Evolutionary conservation across 2,888 invertebrate species (phyloP).

Genomic region (Meliscaeva auricollis): DNA sequence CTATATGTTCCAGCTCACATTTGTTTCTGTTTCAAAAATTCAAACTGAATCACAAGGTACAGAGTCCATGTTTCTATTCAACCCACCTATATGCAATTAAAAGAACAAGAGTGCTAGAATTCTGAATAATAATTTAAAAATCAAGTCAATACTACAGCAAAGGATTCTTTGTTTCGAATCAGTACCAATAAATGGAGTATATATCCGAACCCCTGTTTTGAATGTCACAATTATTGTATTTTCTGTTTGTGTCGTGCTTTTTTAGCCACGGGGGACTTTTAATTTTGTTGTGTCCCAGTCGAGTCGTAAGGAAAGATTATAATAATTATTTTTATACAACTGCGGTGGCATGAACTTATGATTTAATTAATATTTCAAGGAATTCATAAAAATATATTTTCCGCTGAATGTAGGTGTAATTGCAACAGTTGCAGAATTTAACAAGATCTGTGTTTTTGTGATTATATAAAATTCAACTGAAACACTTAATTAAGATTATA

Average conservation of each 20-base stretch:
- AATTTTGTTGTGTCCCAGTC: background rate
- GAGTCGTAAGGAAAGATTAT: conserved; percentile 18
- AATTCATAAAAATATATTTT: conserved; percentile 42
- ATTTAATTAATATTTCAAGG: conserved; percentile 68
- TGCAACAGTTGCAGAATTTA: background rate
- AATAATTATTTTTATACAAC: conserved; percentile 22
- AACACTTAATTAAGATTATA: no score
- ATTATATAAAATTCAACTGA: no score
- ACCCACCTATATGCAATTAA: no score
- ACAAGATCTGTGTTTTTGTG: no score
- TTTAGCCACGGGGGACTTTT: conserved; percentile 30
- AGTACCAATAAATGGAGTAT: background rate
- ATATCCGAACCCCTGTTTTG: background rate
- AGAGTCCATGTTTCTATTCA: no score
- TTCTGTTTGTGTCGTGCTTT: background rate
- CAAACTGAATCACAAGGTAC: no score
- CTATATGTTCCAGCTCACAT: no score
- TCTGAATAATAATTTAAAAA: no score
- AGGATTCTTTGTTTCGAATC: background rate
- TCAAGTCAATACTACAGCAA: no score
- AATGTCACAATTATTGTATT: conserved; percentile 3
- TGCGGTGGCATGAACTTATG: conserved; percentile 53
- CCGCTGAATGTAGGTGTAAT: conserved; percentile 35
- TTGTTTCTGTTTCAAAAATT: no score
- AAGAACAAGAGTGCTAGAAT: no score